Base-by-base conservation (phyloP, 1,140 invertebrate species). In the Drosophila aff. region DNA sequence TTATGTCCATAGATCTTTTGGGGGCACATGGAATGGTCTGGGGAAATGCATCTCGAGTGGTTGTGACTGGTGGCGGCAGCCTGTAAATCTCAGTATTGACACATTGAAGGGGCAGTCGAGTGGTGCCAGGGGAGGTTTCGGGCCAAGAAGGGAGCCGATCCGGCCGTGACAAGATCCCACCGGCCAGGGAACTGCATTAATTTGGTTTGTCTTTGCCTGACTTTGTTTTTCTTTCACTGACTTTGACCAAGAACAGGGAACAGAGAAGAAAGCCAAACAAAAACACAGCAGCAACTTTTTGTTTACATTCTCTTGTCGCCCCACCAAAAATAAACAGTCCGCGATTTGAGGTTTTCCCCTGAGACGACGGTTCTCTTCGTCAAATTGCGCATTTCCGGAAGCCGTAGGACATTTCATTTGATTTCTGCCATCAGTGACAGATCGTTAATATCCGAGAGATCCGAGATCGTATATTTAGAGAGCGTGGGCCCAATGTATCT, bases 351-450 rank as follows among this genome's bases (percentile, higher is more conserved):
- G 71, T 75, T 52, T 65, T 57, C 58, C 68, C 55, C 28, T 7
- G 21, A 40, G 57, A 40, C 59, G 23, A 44, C 23, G 52, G 46
- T 28, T 28, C 55, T 76, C 43, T 59, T 60, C 76, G 33, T 76
- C 64, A 60, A 86, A 87, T 74, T 86, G 83, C 83, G 76, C 83
- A 86, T 74, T 86, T 86, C 83, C 83, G 83, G 83, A 86, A 66
- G 79, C 44, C 63, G 69, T 62, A 44, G 40, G 53, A 53, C 67
- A 74, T 66, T 62, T 60, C 55, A 61, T 74, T 61, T 74, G 68
- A 74, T 52, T 74, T 74, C 46, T 61, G 68, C 46, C 55, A 49
- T 65, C 38, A 43, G 55, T 43, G 78, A 81, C 76, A 74, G 57
- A 80, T 72, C 47, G 57, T 68, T 78, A 64, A 74, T 72, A 81